Base-by-base conservation (phyloP, 2,888 invertebrate species). In the Epicampocera succincta region DNA sequence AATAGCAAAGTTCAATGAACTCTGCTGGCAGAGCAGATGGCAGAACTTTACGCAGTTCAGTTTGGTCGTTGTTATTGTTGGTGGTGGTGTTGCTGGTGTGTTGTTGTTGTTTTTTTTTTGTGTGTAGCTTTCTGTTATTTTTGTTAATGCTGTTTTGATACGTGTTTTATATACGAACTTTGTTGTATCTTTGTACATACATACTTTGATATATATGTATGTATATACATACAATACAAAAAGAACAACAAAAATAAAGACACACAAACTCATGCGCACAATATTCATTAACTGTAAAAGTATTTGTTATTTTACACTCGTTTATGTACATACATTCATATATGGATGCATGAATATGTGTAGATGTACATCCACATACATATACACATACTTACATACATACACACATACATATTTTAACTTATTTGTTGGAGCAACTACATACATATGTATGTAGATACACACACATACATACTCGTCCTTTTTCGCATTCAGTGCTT, bases 1-100 rank as follows among this genome's bases (percentile, higher is more conserved):
- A 85, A 85, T 89, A 89, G 89, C 89, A 89, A 89, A 89, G 89
- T 88, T 89, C 88, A 86, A 87, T 87, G 89, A 89, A 89, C 89
- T 89, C 84, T 33, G 9, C 40, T n/a, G 33, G 25, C 76, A 63
- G 66, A 46, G 80, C 54, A 68, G 63, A 25, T 25, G 29, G 19
- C 71, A 61, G 42, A 71, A 60, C 29, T 71, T 38, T 54, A 78
- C 77, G 73, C 66, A 78, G 66, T 79, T 52, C n/a, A n/a, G n/a
- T n/a, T n/a, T n/a, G n/a, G n/a, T n/a, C n/a, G n/a, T n/a, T n/a
- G n/a, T n/a, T n/a, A n/a, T n/a, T n/a, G n/a, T n/a, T n/a, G n/a
- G n/a, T n/a, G n/a, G n/a, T n/a, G n/a, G n/a, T n/a, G n/a, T n/a
- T n/a, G n/a, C n/a, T n/a, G n/a, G n/a, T n/a, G n/a, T n/a, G n/a